Base-by-base conservation (phyloP, 2,113 vertebrate genomes). In the Daubentonia madagascariensis region DNA sequence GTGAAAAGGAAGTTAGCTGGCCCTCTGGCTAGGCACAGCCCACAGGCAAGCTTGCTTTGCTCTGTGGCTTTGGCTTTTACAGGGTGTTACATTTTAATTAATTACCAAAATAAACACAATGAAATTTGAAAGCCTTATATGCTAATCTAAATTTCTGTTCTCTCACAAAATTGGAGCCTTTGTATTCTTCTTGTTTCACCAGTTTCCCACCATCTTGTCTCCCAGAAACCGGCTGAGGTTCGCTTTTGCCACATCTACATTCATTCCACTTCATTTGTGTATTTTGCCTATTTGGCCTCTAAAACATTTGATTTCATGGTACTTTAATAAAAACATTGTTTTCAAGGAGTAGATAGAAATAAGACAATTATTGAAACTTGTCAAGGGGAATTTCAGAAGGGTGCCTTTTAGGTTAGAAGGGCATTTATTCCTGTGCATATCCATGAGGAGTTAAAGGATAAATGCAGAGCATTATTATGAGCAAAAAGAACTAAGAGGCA, bases 1-100 rank as follows among this genome's bases (percentile, higher is more conserved):
- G n/a, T 28, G 23, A 50, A 90, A 95, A 78, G 63, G 52, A 96
- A 97, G 22, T 48, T 43, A 94, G 20, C 48, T 48, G 13, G 85
- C 25, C 50, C 16, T 93, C 80, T 50, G 22, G 50, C 43, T 83
- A 59, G 48, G 89, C 1, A 18, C 59, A 90, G 40, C 81, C 65
- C 85, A 95, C 12, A 93, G 91, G 78, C 63, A 61, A 76, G 65
- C 14, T 87, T 81, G 57, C 48, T 81, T 96, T 97, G 68, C 61
- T 54, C 87, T 97, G 90, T 14, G 50, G 61, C 85, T 93, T 97
- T 90, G 96, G 86, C 84, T 80, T 90, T 85, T 65, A 59, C 3
- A 73, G 18, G 88, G 18, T 78, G 95, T 94, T 87, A 95, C 65
- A 93, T 96, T 97, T 96, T 97, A 96, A 98, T 96, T 96, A 96